Conservation (phyloP, 35 echinoderm and acorn worm species). For the Ophioderma brevispina region DNA sequence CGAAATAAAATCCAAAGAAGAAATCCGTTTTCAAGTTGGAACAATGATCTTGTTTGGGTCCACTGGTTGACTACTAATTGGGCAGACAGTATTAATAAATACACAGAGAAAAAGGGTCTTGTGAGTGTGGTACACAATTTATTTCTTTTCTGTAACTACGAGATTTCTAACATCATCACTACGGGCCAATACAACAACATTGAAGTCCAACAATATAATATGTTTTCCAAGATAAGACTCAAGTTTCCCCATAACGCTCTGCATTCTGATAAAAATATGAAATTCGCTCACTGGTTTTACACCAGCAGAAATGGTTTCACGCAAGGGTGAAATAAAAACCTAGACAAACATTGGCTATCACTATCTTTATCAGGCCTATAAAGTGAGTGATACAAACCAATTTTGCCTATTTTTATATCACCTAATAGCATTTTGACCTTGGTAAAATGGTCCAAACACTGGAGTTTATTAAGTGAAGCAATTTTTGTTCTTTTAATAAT, state of each 20-base stretch:
- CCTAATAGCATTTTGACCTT: neutral
- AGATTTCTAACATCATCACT: neutral
- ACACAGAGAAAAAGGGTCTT: too few relatives aligned
- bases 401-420: neutral
- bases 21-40: too few relatives aligned
- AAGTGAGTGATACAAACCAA: neutral
- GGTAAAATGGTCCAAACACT: neutral
- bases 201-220: neutral
- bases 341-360: neutral
- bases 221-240: slow-evolving; percentile 3
- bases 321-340: neutral
- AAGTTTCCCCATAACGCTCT: neutral
- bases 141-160: neutral
- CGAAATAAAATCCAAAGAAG: too few relatives aligned
- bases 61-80: too few relatives aligned
- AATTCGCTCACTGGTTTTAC: neutral
- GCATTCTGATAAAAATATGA: neutral
- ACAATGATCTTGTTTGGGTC: too few relatives aligned
- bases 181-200: slow-evolving; percentile 2
- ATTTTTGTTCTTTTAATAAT: neutral
- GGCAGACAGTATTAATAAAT: too few relatives aligned
- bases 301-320: neutral
- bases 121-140: slow-evolving; percentile 12
- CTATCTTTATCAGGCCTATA: neutral
- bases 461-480: neutral